phyloP scores from a whole-genome alignment of 2,113 vertebrate genomes.

The Vidua chalybeata region DNA sequence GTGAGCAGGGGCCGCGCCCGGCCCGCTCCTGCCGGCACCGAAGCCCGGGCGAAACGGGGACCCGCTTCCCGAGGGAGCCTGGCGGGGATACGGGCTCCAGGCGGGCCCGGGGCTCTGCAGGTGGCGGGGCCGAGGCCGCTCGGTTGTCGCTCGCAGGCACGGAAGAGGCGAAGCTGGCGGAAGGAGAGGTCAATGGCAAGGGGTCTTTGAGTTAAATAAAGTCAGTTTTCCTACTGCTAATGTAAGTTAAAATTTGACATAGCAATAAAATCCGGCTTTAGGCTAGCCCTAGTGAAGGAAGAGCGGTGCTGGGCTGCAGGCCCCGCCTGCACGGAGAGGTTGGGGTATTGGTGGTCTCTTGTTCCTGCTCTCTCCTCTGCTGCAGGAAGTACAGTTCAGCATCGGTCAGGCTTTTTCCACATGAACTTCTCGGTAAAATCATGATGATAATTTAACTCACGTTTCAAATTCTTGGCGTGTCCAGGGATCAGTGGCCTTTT shows the following conservation, averaged over 20 bases:
- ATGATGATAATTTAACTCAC: accelerated
- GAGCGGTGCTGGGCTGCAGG: no score
- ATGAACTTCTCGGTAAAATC: neutral
- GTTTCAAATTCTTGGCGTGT: neutral
- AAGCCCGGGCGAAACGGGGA: accelerated
- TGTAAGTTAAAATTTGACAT: accelerated
- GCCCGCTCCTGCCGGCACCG: neutral
- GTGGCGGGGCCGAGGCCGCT: neutral
- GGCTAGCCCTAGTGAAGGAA: neutral
- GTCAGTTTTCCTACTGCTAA: neutral
- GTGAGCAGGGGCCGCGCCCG: slow-evolving; percentile 57
- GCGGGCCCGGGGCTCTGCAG: neutral
- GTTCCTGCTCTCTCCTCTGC: neutral
- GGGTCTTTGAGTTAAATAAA: neutral
- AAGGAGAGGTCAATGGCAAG: neutral
- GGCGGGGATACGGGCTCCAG: accelerated
- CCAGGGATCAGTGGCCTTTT: neutral
- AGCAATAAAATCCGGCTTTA: neutral
- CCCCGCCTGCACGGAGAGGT: neutral
- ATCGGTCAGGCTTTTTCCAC: neutral
- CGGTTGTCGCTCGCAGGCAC: accelerated
- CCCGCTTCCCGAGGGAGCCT: accelerated
- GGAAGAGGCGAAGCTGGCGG: neutral
- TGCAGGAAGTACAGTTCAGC: neutral
- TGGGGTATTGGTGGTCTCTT: neutral